Conservation (phyloP, 2,113 vertebrate genomes). For the Coturnix japonica region DNA sequence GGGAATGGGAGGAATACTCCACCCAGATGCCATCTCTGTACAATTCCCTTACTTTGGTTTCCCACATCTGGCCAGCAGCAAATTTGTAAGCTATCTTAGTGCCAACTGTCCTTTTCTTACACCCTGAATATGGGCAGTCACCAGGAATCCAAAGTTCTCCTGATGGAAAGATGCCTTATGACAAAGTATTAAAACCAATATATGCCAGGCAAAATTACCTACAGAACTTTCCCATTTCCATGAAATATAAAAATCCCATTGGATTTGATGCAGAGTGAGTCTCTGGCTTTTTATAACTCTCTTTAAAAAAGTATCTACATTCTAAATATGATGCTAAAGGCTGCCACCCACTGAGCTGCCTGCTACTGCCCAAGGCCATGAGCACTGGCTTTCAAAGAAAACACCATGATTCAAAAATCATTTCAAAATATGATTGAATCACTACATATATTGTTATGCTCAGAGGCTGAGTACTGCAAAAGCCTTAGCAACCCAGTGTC, state of each 20-base stretch:
- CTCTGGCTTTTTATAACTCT: slow-evolving; percentile 22
- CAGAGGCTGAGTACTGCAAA: neutral
- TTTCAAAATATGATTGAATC: neutral
- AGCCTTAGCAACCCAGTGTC: neutral
- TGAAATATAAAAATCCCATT: slow-evolving; percentile 4
- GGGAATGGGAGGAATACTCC: neutral
- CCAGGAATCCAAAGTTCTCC: neutral
- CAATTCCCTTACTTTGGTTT: neutral
- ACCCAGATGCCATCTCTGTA: neutral
- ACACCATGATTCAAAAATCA: neutral
- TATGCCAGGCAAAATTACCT: slow-evolving; percentile 12
- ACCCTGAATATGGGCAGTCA: neutral
- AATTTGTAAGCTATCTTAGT: neutral
- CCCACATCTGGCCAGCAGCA: neutral
- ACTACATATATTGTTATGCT: fast-evolving
- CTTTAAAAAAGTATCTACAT: neutral
- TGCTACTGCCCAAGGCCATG: slow-evolving; percentile 4
- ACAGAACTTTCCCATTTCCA: slow-evolving; percentile 17
- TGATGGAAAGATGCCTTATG: neutral
- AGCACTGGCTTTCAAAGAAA: neutral
- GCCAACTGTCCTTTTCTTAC: neutral
- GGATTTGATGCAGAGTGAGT: neutral
- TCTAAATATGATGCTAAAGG: neutral
- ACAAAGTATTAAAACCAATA: slow-evolving; percentile 20
- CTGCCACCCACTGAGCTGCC: neutral